Evolutionary conservation across 92 coral and sea anemone species (phyloP), one percentile per base, ranked within the genome.

Genomic region (Epizoanthus illoricatus): DNA sequence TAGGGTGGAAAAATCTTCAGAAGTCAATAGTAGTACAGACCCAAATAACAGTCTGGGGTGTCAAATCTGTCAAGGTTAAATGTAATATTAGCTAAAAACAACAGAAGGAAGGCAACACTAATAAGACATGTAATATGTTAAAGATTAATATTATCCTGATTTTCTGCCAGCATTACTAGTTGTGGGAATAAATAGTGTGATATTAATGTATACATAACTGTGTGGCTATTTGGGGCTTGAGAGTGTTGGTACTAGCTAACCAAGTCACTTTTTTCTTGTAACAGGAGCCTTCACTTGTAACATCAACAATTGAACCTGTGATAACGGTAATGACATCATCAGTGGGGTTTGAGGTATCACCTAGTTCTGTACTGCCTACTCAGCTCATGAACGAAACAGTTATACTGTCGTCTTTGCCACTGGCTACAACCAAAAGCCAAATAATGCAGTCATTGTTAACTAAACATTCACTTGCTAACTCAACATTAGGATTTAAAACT

Each of bases 311-410:
- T 42, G 54, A n/a, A 33, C 15, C 20, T 4, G 60, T 42, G 40
- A 76, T 23, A 76, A 72, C 80, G 40, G 68, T 69, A 55, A 42
- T 63, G 3, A 8, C 78, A 40, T 10, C 88, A 49, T 59, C 88
- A 54, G 80, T 70, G 68, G 47, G 19, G 59, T 5, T 72, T 10
- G 24, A 20, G 55, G 36, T 36, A 74, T 23, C 67, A 54, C 75
- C 74, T 49, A 65, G 41, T n/a, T 24, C 70, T 52, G 65, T 12
- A 19, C 10, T 36, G 20, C 33, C 49, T 33, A 33, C 85, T 19
- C 65, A 19, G 7, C 19, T 7, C 28, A 40, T n/a, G 21, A 36
- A 9, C 4, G 45, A 28, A 45, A 41, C 82, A 45, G 1, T 52
- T n/a, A 19, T 36, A 17, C 6, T 39, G 73, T 68, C 73, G 28